phyloP scores from a whole-genome alignment of 2,797 vertebrate genomes.

The Pantherophis vulpinus region DNA sequence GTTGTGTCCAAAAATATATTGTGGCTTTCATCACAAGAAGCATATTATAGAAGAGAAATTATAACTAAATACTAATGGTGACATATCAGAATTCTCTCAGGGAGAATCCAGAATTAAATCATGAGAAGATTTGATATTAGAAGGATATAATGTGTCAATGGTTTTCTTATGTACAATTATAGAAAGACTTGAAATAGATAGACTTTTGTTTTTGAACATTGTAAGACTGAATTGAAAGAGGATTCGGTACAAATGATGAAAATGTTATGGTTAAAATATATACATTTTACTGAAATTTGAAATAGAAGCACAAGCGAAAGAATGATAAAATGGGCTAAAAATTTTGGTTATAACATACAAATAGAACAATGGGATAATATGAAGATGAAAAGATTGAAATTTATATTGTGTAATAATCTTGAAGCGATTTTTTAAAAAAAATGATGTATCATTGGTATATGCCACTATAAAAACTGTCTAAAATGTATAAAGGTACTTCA shows the following conservation, averaged over 20 bases:
- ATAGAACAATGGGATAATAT: neutral
- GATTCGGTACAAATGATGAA: neutral
- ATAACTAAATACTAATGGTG: neutral
- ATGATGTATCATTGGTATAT: neutral
- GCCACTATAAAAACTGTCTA: neutral
- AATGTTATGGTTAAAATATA: neutral
- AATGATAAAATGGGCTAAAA: neutral
- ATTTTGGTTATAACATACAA: neutral
- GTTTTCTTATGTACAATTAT: neutral
- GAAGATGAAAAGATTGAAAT: neutral
- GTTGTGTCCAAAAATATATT: neutral
- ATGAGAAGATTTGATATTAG: neutral
- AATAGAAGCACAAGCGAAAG: neutral
- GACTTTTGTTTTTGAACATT: neutral
- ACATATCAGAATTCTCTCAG: neutral
- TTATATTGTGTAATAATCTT: neutral
- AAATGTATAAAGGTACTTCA: neutral
- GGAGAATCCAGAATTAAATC: neutral
- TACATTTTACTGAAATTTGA: neutral
- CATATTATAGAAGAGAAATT: neutral
- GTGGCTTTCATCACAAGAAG: neutral
- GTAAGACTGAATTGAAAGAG: neutral
- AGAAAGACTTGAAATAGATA: neutral
- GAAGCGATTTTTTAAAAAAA: neutral
- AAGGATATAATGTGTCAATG: neutral